A percentile compares a stretch with the other conserved stretches of the same genome.
phyloP scores from a whole-genome alignment of 2,797 vertebrate genomes.

The Dallia pectoralis region DNA sequence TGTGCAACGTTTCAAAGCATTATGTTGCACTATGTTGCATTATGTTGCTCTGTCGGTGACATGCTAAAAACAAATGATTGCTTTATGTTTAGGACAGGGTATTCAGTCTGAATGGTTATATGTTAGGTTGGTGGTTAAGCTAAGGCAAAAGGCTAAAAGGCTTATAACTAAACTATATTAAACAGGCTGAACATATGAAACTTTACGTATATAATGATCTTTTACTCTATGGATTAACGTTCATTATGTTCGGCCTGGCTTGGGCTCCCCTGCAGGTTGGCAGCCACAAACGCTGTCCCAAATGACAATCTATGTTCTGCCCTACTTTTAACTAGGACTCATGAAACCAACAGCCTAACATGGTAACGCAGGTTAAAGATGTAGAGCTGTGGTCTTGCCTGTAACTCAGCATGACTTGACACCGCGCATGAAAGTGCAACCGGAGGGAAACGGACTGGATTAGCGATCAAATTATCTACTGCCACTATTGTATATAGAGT shows the following conservation, averaged over 20 bases:
- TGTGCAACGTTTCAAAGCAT: too few relatives aligned
- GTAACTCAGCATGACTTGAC: slow-evolving; percentile 47
- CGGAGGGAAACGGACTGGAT: slow-evolving; percentile 39
- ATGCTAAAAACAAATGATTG: too few relatives aligned
- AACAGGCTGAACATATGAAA: too few relatives aligned
- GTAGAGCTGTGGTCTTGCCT: slow-evolving; percentile 28
- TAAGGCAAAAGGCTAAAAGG: too few relatives aligned
- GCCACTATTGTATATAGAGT: slow-evolving; percentile 33
- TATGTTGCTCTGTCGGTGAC: too few relatives aligned
- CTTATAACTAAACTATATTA: too few relatives aligned
- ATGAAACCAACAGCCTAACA: slow-evolving; percentile 44
- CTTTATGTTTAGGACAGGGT: too few relatives aligned
- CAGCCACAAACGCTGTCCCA: background rate
- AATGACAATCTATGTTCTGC: slow-evolving; percentile 42
- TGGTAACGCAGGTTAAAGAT: slow-evolving; percentile 47
- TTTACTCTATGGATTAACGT: too few relatives aligned
- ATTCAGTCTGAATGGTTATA: too few relatives aligned
- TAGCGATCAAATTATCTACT: slow-evolving; percentile 50
- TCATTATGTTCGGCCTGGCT: background rate
- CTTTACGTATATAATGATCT: too few relatives aligned
- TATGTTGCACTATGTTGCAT: too few relatives aligned
- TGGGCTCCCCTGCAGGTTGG: background rate
- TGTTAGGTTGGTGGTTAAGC: too few relatives aligned
- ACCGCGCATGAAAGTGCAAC: slow-evolving; percentile 43
- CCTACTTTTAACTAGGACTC: slow-evolving; percentile 63